Conservation (phyloP, 1,140 invertebrate species). For the Zaprionus vittiger region DNA sequence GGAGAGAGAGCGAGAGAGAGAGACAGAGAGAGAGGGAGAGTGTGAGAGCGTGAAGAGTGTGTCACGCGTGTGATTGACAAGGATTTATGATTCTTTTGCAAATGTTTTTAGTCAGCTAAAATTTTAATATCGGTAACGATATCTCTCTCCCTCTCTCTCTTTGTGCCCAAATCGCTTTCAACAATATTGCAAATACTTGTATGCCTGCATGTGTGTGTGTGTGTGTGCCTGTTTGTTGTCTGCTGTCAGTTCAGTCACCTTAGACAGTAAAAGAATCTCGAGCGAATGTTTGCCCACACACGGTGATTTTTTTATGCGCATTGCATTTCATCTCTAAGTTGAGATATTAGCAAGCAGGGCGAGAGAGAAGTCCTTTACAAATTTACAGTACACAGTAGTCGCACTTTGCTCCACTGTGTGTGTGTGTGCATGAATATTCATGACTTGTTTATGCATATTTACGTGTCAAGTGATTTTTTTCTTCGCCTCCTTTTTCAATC, state of each 20-base stretch:
- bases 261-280: slow-evolving; percentile 39
- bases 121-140: slow-evolving; percentile 67
- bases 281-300: slow-evolving; percentile 64
- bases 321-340: slow-evolving; percentile 84
- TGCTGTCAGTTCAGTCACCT: slow-evolving; percentile 36
- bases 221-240: slow-evolving; percentile 8
- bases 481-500: slow-evolving; percentile 39
- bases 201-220: neutral
- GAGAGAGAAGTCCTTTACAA: slow-evolving; percentile 67
- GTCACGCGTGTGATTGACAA: slow-evolving; percentile 81
- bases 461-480: slow-evolving; percentile 78
- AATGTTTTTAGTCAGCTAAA: slow-evolving; percentile 62
- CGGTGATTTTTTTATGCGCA: slow-evolving; percentile 75
- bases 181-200: slow-evolving; percentile 1
- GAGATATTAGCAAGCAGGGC: slow-evolving; percentile 64
- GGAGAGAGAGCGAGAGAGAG: neutral
- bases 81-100: slow-evolving; percentile 80
- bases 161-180: slow-evolving; percentile 33
- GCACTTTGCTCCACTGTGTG: slow-evolving; percentile 4
- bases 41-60: slow-evolving; percentile 38
- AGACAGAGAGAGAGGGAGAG: neutral
- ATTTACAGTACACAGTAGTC: slow-evolving; percentile 31
- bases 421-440: slow-evolving; percentile 77
- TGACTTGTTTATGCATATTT: slow-evolving; percentile 83
- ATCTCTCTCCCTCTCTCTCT: slow-evolving; percentile 4